phyloP scores from a whole-genome alignment of 2,888 invertebrate species.

The Temnothorax unifasciatus region DNA sequence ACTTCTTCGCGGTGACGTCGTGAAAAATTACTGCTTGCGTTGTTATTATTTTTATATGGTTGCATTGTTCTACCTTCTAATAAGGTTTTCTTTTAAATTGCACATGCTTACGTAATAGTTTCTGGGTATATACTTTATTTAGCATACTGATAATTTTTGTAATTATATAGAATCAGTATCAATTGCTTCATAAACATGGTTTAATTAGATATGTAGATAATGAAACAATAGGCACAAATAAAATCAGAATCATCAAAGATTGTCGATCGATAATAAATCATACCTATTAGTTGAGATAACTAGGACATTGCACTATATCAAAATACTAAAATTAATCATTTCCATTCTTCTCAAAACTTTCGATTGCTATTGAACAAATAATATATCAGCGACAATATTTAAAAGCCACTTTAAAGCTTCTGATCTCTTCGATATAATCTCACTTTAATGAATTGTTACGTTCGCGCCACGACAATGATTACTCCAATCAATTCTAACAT shows the following conservation, averaged over 20 bases:
- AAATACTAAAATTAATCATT: constrained; percentile 6
- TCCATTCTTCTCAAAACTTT: background rate
- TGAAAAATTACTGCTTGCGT: background rate
- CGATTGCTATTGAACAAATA: background rate
- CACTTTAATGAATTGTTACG: background rate
- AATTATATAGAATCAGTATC: background rate
- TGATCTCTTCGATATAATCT: constrained; percentile 14
- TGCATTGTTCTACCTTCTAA: background rate
- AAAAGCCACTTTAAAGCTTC: background rate
- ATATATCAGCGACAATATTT: background rate
- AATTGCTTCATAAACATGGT: background rate
- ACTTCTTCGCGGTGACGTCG: background rate
- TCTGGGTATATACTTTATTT: background rate
- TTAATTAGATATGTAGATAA: background rate
- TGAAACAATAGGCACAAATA: background rate
- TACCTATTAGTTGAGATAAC: constrained; percentile 4
- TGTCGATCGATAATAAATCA: background rate
- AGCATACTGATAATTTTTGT: background rate
- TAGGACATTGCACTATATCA: background rate
- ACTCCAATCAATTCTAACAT: constrained; percentile 2
- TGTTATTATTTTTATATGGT: constrained; percentile 4
- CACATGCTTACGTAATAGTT: background rate
- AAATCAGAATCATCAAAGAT: background rate
- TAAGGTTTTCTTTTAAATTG: background rate
- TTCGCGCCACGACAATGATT: background rate